Evolutionary conservation across 2,113 vertebrate genomes (phyloP).

Genomic region (Xiphorhynchus elegans): DNA sequence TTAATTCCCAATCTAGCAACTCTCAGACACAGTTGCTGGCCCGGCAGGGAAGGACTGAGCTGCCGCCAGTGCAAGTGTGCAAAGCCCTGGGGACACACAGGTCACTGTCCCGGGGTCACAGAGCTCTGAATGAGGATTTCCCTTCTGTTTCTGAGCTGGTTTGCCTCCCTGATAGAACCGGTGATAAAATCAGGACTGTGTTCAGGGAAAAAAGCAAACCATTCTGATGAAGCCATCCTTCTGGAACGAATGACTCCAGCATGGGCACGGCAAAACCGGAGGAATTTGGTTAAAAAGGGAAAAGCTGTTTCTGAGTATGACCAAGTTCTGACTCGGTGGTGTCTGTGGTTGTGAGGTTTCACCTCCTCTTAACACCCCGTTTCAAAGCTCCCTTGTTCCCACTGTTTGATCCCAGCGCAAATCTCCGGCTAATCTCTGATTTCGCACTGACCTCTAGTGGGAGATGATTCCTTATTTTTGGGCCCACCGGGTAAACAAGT

Average conservation of each 20-base stretch:
- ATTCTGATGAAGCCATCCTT: rapidly evolving
- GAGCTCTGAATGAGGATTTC: not conserved
- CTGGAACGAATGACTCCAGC: rapidly evolving
- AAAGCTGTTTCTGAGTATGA: rapidly evolving
- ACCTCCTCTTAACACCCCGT: not conserved
- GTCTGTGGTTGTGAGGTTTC: not conserved
- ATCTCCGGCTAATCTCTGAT: conserved; percentile 32
- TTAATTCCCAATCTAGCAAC: not conserved
- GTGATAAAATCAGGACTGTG: rapidly evolving
- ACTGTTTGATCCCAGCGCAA: not conserved
- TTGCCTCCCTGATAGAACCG: not conserved
- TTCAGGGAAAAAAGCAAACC: not conserved
- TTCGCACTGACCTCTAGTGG: conserved; percentile 63
- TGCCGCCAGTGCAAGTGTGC: not conserved
- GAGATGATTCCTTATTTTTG: not conserved
- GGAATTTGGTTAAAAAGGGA: not conserved
- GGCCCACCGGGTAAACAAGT: not conserved
- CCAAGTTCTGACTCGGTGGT: rapidly evolving
- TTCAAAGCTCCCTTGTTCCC: not conserved
- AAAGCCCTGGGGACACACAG: not conserved
- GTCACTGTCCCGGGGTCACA: rapidly evolving
- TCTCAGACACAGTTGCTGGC: not conserved
- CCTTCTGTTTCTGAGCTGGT: not conserved
- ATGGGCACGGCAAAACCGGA: rapidly evolving
- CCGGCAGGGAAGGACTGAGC: not conserved